Evolutionary conservation across 2,113 vertebrate species (phyloP).

Genomic region (Etia nguti): DNA sequence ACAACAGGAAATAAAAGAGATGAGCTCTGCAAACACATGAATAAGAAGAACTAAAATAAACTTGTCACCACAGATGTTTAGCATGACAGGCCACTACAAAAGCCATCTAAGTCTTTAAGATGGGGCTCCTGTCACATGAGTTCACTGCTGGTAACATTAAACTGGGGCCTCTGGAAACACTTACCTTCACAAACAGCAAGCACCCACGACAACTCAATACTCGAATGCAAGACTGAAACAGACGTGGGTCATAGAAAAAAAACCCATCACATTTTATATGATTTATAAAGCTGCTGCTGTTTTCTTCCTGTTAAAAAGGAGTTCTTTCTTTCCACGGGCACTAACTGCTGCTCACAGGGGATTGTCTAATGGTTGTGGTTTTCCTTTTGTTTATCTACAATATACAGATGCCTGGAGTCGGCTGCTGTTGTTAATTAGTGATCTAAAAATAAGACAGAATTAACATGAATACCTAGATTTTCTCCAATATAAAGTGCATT

Average conservation of each 20-base stretch:
- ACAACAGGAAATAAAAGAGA: background rate
- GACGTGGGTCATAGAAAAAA: background rate
- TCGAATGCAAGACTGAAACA: fast-evolving
- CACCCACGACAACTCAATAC: fast-evolving
- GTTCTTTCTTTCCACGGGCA: fast-evolving
- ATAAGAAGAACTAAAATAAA: fast-evolving
- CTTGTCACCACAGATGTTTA: background rate
- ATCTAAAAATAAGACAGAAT: background rate
- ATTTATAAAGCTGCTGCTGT: background rate
- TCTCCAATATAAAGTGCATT: background rate
- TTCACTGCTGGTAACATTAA: background rate
- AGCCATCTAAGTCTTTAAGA: fast-evolving
- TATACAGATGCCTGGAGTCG: fast-evolving
- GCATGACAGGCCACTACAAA: fast-evolving
- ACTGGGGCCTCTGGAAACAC: background rate
- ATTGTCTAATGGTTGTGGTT: background rate
- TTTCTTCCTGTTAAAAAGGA: fast-evolving
- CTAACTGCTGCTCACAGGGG: background rate
- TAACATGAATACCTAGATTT: background rate
- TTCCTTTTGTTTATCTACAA: fast-evolving
- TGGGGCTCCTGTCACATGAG: background rate
- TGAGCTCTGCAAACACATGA: background rate
- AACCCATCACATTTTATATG: background rate
- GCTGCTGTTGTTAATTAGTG: background rate
- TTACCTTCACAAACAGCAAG: fast-evolving